A percentile compares a stretch with the other conserved stretches of the same genome.
Conservation (phyloP, 2,113 vertebrate species). For the Corvus moneduloides region DNA sequence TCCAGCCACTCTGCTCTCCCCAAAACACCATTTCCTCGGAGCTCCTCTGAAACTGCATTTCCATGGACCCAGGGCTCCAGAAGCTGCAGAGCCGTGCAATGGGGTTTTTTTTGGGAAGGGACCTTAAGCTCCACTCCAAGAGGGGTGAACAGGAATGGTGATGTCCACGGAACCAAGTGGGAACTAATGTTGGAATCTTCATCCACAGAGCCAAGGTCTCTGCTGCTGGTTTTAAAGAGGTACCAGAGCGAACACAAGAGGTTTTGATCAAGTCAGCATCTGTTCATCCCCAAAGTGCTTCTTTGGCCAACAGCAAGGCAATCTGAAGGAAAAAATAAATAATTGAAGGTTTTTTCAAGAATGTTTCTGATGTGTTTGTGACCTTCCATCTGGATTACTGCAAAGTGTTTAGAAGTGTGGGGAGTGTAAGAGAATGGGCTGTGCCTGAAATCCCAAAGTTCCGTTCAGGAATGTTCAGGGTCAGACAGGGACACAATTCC, state of each 20-base stretch:
- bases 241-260: not conserved
- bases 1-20: no score
- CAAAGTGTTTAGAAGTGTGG: not conserved
- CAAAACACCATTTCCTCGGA: no score
- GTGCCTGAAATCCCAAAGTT: not conserved
- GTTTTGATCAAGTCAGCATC: not conserved
- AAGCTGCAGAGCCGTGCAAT: no score
- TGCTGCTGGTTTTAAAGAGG: not conserved
- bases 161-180: not conserved
- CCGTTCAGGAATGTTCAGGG: not conserved
- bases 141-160: not conserved
- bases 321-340: not conserved
- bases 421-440: not conserved
- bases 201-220: not conserved
- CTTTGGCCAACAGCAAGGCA: not conserved
- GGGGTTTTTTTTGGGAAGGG: no score
- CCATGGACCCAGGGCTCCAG: no score
- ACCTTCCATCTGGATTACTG: not conserved
- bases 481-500: not conserved
- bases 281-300: not conserved
- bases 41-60: no score
- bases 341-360: rapidly evolving
- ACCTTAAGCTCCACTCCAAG: not conserved
- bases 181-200: not conserved
- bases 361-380: not conserved